Conservation (phyloP, 2,113 vertebrate species). For the Herpetotheres cachinnans region DNA sequence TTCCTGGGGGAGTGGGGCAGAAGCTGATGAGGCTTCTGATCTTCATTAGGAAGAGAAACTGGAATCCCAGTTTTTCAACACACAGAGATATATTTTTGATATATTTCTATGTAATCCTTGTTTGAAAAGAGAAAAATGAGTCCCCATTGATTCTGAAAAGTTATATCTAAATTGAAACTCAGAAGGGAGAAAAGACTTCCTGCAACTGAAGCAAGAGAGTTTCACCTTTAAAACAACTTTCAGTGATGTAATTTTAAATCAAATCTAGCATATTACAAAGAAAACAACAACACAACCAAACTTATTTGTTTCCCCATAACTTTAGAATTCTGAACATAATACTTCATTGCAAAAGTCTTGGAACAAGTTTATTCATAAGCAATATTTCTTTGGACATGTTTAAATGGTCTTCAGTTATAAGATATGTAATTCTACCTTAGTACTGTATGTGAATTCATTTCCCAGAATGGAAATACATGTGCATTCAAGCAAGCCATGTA, state of each 20-base stretch:
- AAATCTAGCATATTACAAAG: background rate
- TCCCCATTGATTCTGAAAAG: background rate
- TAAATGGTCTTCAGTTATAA: background rate
- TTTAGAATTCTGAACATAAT: background rate
- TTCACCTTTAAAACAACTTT: background rate
- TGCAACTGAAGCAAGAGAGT: background rate
- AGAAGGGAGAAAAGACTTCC: background rate
- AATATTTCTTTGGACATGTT: background rate
- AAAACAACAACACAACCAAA: fast-evolving
- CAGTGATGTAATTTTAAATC: background rate
- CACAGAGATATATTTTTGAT: background rate
- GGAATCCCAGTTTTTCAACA: background rate
- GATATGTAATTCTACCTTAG: background rate
- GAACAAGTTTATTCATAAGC: background rate
- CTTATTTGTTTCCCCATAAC: background rate
- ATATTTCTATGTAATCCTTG: background rate
- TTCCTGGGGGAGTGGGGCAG: background rate
- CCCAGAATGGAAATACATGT: background rate
- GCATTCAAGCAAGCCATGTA: background rate
- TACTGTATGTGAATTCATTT: background rate
- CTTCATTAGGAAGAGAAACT: background rate
- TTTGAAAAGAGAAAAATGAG: background rate
- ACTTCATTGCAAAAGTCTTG: background rate
- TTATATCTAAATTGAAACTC: background rate
- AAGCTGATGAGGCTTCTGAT: background rate